These are phyloP conservation scores for Apodemus speciosus DNA, from an alignment of 2,113 vertebrate genomes.

Conservation along the genomic window DNA sequence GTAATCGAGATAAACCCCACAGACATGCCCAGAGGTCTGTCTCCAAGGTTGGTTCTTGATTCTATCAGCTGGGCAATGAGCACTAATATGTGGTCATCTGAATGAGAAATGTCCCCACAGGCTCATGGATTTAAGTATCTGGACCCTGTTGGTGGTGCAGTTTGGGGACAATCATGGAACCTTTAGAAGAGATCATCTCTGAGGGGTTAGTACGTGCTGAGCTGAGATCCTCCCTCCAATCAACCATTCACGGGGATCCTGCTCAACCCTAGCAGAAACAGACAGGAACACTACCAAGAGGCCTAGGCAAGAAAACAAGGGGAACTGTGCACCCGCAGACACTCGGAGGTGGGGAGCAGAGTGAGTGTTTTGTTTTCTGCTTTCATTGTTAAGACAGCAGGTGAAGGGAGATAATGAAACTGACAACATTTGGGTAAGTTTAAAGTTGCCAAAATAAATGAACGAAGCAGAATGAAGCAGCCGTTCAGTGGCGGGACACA, in stretches of 20 bases:
- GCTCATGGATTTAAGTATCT: not conserved
- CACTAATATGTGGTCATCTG: not conserved
- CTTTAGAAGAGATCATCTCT: not conserved
- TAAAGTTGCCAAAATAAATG: conserved; percentile 29
- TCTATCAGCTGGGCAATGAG: not conserved
- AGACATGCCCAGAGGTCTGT: not conserved
- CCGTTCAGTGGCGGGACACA: not conserved
- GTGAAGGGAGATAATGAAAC: not conserved
- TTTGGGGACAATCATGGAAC: not conserved
- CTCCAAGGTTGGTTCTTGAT: not conserved
- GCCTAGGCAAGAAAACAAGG: not conserved
- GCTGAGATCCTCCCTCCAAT: not conserved
- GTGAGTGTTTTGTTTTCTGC: not conserved
- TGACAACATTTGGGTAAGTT: not conserved
- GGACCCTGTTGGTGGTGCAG: not conserved
- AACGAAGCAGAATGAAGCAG: not conserved
- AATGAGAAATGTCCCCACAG: not conserved
- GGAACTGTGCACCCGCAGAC: fast-evolving
- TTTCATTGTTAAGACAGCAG: not conserved
- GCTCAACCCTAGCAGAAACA: too few relatives aligned
- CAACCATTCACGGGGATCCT: not conserved
- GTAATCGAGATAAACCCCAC: not conserved
- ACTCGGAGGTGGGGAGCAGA: not conserved
- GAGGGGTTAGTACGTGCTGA: not conserved
- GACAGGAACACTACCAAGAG: not conserved